These are phyloP conservation scores for Tragulus kanchil DNA, from an alignment of 2,113 vertebrate species.

Conservation along the genomic window DNA sequence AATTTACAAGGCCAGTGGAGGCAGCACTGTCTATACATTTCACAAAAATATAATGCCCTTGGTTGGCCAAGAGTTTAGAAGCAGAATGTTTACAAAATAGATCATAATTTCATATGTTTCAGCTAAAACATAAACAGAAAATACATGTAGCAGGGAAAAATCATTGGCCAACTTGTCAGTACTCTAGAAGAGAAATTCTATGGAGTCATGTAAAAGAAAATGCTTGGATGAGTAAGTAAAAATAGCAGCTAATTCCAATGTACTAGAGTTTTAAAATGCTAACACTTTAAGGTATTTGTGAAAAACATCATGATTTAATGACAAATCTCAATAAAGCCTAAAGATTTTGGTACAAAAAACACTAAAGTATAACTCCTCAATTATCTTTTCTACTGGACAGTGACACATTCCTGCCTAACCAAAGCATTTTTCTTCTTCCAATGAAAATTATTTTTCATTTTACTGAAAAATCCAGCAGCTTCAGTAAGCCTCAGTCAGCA, in stretches of 20 bases:
- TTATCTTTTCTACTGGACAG: not conserved
- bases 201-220: not conserved
- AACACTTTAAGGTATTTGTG: slow-evolving; percentile 18
- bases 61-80: slow-evolving; percentile 11
- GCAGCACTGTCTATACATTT: not conserved
- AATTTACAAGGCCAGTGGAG: not conserved
- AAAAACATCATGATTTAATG: slow-evolving; percentile 32
- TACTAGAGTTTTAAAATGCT: not conserved
- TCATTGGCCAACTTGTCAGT: slow-evolving; percentile 24
- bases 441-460: slow-evolving; percentile 1
- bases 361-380: not conserved
- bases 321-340: slow-evolving; percentile 29
- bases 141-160: not conserved
- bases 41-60: not conserved
- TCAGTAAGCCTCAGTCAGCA: not conserved
- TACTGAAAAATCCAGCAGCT: slow-evolving; percentile 16
- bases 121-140: slow-evolving; percentile 16
- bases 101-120: slow-evolving; percentile 23
- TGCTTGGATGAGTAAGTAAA: not conserved
- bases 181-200: slow-evolving; percentile 4
- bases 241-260: not conserved
- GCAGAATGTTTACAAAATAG: slow-evolving; percentile 31
- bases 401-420: not conserved
- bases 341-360: slow-evolving; percentile 25
- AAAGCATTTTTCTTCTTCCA: slow-evolving; percentile 14